A percentile compares a stretch with the other conserved stretches of the same genome.
phyloP scores from a whole-genome alignment of 2,113 vertebrate genomes.

The Corythaixoides concolor region DNA sequence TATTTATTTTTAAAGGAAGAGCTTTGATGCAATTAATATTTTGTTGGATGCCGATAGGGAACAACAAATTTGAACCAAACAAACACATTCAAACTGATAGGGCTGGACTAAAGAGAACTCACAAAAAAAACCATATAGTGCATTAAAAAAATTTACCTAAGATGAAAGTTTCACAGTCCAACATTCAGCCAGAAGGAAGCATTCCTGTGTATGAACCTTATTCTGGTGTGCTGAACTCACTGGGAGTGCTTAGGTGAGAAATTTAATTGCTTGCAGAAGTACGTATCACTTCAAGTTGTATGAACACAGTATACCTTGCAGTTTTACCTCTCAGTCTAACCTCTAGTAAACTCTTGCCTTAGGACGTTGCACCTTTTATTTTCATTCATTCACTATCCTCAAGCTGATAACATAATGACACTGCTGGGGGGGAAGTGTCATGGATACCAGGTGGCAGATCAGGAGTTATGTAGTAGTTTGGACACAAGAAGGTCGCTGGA shows the following conservation, averaged over 20 bases:
- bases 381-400: background rate
- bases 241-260: background rate
- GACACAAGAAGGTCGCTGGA: background rate
- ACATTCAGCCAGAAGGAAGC: background rate
- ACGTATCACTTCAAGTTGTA: background rate
- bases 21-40: background rate
- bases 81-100: background rate
- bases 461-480: background rate
- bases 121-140: background rate
- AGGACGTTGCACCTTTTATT: background rate
- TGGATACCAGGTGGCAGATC: background rate
- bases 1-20: background rate
- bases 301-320: background rate
- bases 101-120: background rate
- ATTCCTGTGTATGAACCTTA: background rate
- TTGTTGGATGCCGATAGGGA: background rate
- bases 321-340: background rate
- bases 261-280: background rate
- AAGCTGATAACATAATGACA: background rate
- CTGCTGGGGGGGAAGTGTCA: background rate
- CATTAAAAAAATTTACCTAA: background rate
- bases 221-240: background rate
- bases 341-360: background rate
- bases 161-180: background rate
- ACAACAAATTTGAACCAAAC: background rate